These are phyloP conservation scores for Dilophus febrilis DNA, from an alignment of 2,888 invertebrate genomes.

Conservation along the genomic window DNA sequence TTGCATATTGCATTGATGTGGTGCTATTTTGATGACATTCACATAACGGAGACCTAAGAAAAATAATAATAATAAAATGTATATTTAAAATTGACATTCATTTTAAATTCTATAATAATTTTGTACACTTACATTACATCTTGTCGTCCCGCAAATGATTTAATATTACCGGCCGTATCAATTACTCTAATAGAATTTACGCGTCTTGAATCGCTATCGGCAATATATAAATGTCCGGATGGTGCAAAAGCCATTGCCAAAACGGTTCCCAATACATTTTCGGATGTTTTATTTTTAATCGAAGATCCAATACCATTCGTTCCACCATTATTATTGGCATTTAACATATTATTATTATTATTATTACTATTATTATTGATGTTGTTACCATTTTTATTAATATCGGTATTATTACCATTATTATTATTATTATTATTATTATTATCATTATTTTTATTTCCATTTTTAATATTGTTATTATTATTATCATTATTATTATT, in stretches of 20 bases:
- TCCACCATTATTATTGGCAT: conserved; percentile 12
- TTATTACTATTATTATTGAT: conserved; percentile 27
- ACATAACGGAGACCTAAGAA: conserved; percentile 27
- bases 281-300: conserved; percentile 39
- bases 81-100: not conserved
- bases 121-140: conserved; percentile 31
- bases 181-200: conserved; percentile 70
- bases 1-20: conserved; percentile 8
- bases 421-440: conserved; percentile 27
- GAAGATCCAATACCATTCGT: conserved; percentile 35
- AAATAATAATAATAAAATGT: too few species aligned
- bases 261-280: conserved; percentile 66
- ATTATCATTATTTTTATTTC: conserved; percentile 29
- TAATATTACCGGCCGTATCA: conserved; percentile 76
- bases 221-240: conserved; percentile 80
- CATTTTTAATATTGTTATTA: conserved; percentile 39
- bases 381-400: conserved; percentile 24
- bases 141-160: conserved; percentile 80
- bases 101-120: too few species aligned
- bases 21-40: conserved; percentile 23
- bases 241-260: conserved; percentile 81
- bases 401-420: conserved; percentile 16
- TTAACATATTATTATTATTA: conserved; percentile 37
- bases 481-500: conserved; percentile 23
- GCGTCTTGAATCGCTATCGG: conserved; percentile 79